phyloP scores from a whole-genome alignment of 2,888 invertebrate species.

The Xestia c-nigrum region DNA sequence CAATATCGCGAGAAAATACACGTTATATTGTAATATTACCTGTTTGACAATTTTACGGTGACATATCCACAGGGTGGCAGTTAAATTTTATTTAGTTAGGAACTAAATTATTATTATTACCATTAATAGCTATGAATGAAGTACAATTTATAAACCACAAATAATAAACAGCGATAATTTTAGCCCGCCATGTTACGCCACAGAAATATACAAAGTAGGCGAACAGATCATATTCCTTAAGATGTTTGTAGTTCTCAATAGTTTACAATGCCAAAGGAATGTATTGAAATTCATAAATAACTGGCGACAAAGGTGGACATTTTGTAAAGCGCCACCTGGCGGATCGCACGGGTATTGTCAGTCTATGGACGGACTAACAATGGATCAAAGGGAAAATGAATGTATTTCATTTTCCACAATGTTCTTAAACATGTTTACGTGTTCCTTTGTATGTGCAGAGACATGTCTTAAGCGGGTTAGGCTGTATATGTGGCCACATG shows the following conservation, averaged over 20 bases:
- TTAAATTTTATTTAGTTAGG: no score
- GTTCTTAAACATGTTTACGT: slow-evolving; percentile 48
- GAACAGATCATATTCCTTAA: slow-evolving; percentile 29
- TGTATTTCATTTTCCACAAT: slow-evolving; percentile 59
- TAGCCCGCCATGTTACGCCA: slow-evolving; percentile 11
- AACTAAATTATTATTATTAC: no score
- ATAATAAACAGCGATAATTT: background rate
- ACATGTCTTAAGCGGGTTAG: slow-evolving; percentile 19
- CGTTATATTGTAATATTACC: no score
- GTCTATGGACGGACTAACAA: slow-evolving; percentile 64
- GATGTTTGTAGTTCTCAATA: slow-evolving; percentile 44
- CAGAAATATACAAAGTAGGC: slow-evolving; percentile 23
- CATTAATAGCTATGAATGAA: no score
- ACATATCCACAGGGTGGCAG: no score
- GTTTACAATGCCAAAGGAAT: slow-evolving; percentile 56
- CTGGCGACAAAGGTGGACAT: slow-evolving; percentile 66
- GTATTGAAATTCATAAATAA: slow-evolving; percentile 74
- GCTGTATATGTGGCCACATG: slow-evolving; percentile 1
- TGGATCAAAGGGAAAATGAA: slow-evolving; percentile 70
- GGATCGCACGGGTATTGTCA: slow-evolving; percentile 71
- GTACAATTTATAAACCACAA: background rate
- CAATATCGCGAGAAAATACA: no score
- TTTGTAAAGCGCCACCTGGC: slow-evolving; percentile 71
- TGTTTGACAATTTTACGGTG: no score
- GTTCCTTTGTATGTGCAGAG: slow-evolving; percentile 10